Evolutionary conservation across 2,888 invertebrate genomes (phyloP).

Genomic region (Metellina segmentata): DNA sequence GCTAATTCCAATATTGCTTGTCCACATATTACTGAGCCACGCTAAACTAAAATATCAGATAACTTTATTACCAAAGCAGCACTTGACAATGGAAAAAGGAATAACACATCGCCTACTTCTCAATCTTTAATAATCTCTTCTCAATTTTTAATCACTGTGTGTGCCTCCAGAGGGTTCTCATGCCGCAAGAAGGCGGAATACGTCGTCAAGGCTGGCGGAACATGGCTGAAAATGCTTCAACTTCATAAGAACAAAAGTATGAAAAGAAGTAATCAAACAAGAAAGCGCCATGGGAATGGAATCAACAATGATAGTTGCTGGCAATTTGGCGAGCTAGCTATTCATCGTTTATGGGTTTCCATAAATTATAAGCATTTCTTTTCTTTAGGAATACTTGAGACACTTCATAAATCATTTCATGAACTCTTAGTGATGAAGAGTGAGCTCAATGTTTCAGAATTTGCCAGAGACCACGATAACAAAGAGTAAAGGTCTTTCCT

Average conservation of each 20-base stretch:
- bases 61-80: not conserved
- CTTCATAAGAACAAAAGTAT: not conserved
- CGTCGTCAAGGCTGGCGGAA: not conserved
- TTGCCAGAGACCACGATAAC: conserved; percentile 46
- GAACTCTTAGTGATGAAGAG: conserved; percentile 56
- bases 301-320: conserved; percentile 65
- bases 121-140: too few species aligned
- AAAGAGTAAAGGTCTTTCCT: not conserved
- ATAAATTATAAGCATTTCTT: conserved; percentile 72
- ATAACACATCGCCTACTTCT: not conserved
- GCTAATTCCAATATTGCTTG: too few species aligned
- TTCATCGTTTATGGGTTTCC: conserved; percentile 73
- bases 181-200: not conserved
- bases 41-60: not conserved
- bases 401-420: conserved; percentile 73
- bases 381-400: conserved; percentile 56
- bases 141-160: conserved; percentile 4
- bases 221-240: not conserved
- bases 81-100: not conserved
- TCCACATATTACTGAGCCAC: not conserved
- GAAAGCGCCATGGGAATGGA: conserved; percentile 41
- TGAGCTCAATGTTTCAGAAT: conserved; percentile 43
- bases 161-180: not conserved
- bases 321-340: conserved; percentile 59
- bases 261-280: conserved; percentile 50